A percentile compares a stretch with the other conserved stretches of the same genome.
Conservation (phyloP, 53 echinoderm and acorn worm genomes). For the Stichopus horrens region DNA sequence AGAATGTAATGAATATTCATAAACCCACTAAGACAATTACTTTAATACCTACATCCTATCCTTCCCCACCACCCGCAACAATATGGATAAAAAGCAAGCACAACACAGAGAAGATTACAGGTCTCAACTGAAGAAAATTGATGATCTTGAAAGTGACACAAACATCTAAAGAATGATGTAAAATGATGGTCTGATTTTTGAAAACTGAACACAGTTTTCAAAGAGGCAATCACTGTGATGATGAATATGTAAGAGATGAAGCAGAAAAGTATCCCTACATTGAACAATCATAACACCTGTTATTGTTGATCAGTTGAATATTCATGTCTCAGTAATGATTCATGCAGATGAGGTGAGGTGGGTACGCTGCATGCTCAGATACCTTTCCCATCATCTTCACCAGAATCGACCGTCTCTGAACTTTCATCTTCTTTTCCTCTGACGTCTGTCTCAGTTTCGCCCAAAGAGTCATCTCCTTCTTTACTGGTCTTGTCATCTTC, state of each 20-base stretch:
- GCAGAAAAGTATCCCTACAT: neutral
- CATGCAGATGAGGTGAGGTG: neutral
- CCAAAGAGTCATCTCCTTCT: neutral
- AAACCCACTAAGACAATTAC: too few species aligned
- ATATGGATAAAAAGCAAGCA: too few species aligned
- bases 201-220: too few species aligned
- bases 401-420: conserved; percentile 28
- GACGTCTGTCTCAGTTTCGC: neutral
- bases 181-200: too few species aligned
- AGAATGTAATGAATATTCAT: too few species aligned
- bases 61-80: too few species aligned
- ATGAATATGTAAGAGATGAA: neutral
- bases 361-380: conserved; percentile 33
- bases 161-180: too few species aligned
- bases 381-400: conserved; percentile 66
- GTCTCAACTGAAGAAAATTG: too few species aligned
- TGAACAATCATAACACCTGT: neutral
- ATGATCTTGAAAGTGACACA: too few species aligned
- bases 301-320: neutral
- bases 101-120: too few species aligned
- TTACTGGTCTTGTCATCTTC: conserved; percentile 5
- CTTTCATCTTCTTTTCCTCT: conserved; percentile 5
- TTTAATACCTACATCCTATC: too few species aligned
- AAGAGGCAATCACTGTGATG: neutral
- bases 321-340: neutral